Evolutionary conservation across 2,888 invertebrate species (phyloP), one percentile per base, ranked within the genome.

Genomic region (Epinotia brunnichana): DNA sequence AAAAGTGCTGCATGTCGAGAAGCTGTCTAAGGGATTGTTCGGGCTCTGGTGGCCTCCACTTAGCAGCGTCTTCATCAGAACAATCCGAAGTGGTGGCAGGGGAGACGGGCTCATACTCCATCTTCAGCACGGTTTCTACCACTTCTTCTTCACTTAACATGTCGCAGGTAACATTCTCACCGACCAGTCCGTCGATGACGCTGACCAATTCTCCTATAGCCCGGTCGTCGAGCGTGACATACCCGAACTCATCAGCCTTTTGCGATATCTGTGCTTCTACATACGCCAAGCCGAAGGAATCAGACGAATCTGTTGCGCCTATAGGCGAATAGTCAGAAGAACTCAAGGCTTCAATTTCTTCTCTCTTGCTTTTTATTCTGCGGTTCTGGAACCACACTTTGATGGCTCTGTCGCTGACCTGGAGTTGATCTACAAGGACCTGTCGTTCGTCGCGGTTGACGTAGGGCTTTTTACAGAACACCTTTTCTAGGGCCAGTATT

Each of bases 341-440:
- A 13, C 69, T 53, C 7, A 41, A 56, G 4, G 66, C 63, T 35
- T 74, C 67, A 13, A 77, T 80, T 29, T 74, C 85, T 64, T 94
- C 94, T 79, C 94, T 95, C 81, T 95, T 95, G 76, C 83, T 87
- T 77, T 95, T 95, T 94, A 96, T 95, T 0, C 96, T 87, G 0
- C 96, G 91, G 82, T 96, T 96, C 82, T 97, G 96, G 82, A 97
- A 97, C 96, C 96, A 96, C 15, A 96, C 95, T 86, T 96, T 96
- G 54, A 97, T 95, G 79, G 96, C 95, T 64, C 95, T 90, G 79
- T 97, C 96, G 10, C 94, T 94, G 0, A 97, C 88, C 70, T 92
- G 90, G 0, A 96, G 88, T 5, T 88, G 82, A 0, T 94, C 85
- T 0, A 96, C 95, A 83, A 97, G 90, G 74, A 94, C 93, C 71